A percentile compares a stretch with the other conserved stretches of the same genome.
phyloP scores from a whole-genome alignment of 1,140 invertebrate species.

The Oscheius sp. region DNA sequence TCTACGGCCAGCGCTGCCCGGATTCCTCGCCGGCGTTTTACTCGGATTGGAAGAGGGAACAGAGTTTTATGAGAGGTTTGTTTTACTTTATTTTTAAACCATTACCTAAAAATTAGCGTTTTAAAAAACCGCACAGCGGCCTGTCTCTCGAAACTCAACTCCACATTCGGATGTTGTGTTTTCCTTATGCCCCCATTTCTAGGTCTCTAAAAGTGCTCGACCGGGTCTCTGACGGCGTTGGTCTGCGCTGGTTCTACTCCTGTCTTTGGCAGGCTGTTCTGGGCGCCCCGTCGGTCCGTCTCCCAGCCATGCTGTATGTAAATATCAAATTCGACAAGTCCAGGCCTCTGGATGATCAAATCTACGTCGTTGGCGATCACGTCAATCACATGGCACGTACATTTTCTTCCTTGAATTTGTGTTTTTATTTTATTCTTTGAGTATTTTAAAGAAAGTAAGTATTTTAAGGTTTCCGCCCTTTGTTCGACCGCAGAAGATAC shows the following conservation, averaged over 20 bases:
- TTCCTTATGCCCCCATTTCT: background rate
- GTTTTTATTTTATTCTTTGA: too few relatives aligned
- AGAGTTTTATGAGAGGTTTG: constrained; percentile 76
- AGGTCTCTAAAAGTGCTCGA: constrained; percentile 72
- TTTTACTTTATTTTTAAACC: background rate
- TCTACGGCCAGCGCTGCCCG: constrained; percentile 79
- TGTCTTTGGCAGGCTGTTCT: constrained; percentile 75
- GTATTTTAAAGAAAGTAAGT: background rate
- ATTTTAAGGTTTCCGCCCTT: constrained; percentile 66
- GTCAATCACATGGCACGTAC: constrained; percentile 76
- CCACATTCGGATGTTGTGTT: too few relatives aligned
- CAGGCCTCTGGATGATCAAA: constrained; percentile 77
- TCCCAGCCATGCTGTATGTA: constrained; percentile 79
- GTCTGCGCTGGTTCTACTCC: constrained; percentile 77
- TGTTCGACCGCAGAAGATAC: constrained; percentile 71
- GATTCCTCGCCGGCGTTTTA: constrained; percentile 79
- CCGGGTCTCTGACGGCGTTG: constrained; percentile 77
- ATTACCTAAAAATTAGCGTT: background rate
- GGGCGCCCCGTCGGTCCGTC: constrained; percentile 75
- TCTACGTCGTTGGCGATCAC: constrained; percentile 80
- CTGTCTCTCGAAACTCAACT: too few relatives aligned
- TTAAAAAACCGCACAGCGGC: too few relatives aligned
- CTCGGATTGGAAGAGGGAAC: constrained; percentile 85
- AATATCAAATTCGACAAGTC: constrained; percentile 80
- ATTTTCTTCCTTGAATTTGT: background rate